Conservation (phyloP, 2,113 vertebrate genomes). For the Echinops telfairi region DNA sequence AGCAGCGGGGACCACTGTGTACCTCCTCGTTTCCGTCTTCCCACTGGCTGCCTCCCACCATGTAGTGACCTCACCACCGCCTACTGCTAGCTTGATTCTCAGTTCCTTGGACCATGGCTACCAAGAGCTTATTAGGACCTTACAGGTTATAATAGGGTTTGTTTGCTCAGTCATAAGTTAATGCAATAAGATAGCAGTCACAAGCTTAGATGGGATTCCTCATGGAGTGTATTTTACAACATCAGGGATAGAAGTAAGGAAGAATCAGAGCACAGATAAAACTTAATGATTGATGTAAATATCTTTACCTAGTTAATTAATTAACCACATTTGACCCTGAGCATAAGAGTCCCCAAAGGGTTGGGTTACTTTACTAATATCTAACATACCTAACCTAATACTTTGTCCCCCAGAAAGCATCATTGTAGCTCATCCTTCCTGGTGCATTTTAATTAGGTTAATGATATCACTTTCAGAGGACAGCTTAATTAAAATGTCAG, state of each 20-base stretch:
- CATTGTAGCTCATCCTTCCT: constrained; percentile 64
- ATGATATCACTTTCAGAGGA: constrained; percentile 79
- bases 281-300: constrained; percentile 49
- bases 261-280: constrained; percentile 52
- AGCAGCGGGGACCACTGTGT: not conserved
- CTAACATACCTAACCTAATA: constrained; percentile 73
- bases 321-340: constrained; percentile 67
- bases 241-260: not conserved
- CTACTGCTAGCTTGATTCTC: not conserved
- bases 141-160: not conserved
- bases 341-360: constrained; percentile 67
- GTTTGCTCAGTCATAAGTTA: not conserved
- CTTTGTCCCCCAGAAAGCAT: constrained; percentile 67
- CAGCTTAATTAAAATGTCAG: constrained; percentile 82
- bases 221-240: constrained; percentile 54
- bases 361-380: constrained; percentile 72
- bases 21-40: not conserved
- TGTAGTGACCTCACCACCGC: not conserved
- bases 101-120: not conserved
- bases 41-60: not conserved
- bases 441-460: constrained; percentile 81
- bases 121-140: not conserved
- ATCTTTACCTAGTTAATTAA: constrained; percentile 71
- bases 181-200: constrained; percentile 13
- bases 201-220: constrained; percentile 52